Conservation (phyloP, 2,113 vertebrate genomes). For the Strix uralensis region DNA sequence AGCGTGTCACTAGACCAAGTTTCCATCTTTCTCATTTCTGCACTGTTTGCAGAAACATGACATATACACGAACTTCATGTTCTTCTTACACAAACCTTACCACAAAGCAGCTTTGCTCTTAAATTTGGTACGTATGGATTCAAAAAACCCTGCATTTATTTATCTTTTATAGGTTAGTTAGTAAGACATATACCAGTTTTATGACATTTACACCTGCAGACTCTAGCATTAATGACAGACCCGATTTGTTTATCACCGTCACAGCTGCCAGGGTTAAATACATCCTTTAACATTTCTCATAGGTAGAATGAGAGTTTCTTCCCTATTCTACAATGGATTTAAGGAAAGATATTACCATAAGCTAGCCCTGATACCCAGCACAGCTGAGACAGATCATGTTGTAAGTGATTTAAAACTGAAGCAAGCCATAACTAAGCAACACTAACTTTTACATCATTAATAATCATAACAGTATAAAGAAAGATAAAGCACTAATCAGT, state of each 20-base stretch:
- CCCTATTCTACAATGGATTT: background rate
- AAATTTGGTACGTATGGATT: background rate
- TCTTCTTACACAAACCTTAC: background rate
- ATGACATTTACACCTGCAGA: background rate
- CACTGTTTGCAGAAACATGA: background rate
- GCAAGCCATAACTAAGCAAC: conserved; percentile 5
- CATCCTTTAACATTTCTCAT: conserved; percentile 1
- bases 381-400: background rate
- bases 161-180: background rate
- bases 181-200: background rate
- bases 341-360: conserved; percentile 11
- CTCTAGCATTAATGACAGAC: conserved; percentile 22
- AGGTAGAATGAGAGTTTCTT: conserved; percentile 15
- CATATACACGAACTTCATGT: fast-evolving
- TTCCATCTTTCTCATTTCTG: background rate
- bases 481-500: background rate
- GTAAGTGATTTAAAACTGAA: conserved; percentile 18
- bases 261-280: conserved; percentile 27
- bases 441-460: conserved; percentile 11
- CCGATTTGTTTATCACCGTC: conserved; percentile 41
- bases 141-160: background rate
- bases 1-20: background rate
- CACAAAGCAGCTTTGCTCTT: background rate
- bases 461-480: background rate
- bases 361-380: background rate